A percentile compares a stretch with the other conserved stretches of the same genome.
Conservation (phyloP, 2,797 vertebrate species). For the Typhlichthys eigenmanni region DNA sequence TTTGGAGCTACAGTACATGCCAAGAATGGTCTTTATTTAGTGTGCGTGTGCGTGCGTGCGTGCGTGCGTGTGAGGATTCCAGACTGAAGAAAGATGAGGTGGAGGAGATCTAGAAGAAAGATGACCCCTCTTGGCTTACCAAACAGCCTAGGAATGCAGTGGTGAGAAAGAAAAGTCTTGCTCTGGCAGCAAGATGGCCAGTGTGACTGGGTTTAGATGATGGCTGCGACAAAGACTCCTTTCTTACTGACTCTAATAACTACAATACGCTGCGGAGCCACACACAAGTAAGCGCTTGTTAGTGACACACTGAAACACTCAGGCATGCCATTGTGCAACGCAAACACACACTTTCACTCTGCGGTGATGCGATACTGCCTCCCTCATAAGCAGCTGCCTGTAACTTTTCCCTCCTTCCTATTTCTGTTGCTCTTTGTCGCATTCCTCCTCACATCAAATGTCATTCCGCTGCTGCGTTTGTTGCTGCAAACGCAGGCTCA, state of each 20-base stretch:
- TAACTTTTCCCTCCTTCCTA: not conserved
- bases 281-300: slow-evolving; percentile 73
- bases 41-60: not conserved
- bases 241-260: slow-evolving; percentile 81
- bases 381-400: not conserved
- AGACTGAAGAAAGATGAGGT: slow-evolving; percentile 29
- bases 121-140: slow-evolving; percentile 70
- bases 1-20: no score
- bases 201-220: slow-evolving; percentile 80
- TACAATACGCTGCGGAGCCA: slow-evolving; percentile 57
- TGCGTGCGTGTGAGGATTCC: slow-evolving; percentile 40
- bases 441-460: not conserved
- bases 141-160: slow-evolving; percentile 76
- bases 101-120: slow-evolving; percentile 20
- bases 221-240: slow-evolving; percentile 81
- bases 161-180: slow-evolving; percentile 32
- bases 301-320: slow-evolving; percentile 42
- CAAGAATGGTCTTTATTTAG: not conserved
- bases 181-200: slow-evolving; percentile 78
- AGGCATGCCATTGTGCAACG: slow-evolving; percentile 17
- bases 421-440: not conserved
- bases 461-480: no score
- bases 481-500: no score
- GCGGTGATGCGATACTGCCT: slow-evolving; percentile 7
- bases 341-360: slow-evolving; percentile 8